A percentile compares a stretch with the other conserved stretches of the same genome.
These are phyloP conservation scores for Brienomyrus longianalis DNA, from an alignment of 2,113 vertebrate genomes.

Conservation along the genomic window DNA sequence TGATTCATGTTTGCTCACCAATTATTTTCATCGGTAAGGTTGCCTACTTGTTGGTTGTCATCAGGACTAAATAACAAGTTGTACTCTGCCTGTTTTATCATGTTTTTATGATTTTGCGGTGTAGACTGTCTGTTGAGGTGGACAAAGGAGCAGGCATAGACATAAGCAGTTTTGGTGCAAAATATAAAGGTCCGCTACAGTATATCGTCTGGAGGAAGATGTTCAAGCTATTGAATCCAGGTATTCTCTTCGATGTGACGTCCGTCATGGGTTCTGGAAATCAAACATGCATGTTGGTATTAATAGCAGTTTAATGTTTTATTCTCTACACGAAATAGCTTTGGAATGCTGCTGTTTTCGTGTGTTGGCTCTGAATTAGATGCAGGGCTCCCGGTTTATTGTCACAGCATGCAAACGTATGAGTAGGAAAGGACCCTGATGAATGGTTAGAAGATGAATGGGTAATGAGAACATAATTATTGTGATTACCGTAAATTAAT, in stretches of 20 bases:
- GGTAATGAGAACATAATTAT: neutral
- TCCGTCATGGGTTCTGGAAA: neutral
- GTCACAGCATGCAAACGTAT: neutral
- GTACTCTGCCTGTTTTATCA: neutral
- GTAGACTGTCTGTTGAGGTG: constrained; percentile 39
- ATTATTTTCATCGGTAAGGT: neutral
- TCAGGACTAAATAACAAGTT: neutral
- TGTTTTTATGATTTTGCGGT: neutral
- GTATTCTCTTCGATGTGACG: constrained; percentile 46
- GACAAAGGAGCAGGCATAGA: constrained; percentile 45
- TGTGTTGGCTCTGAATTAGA: neutral
- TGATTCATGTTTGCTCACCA: neutral
- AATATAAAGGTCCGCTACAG: constrained; percentile 64
- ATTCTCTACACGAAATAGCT: neutral
- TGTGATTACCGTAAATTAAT: neutral
- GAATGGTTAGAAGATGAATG: neutral
- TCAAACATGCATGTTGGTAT: neutral
- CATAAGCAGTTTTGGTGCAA: constrained; percentile 51
- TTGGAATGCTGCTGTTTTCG: neutral
- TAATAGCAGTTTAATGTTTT: neutral
- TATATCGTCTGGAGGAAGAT: constrained; percentile 74
- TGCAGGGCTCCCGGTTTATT: neutral
- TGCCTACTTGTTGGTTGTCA: neutral
- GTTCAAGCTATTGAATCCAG: constrained; percentile 62
- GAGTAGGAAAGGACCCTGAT: neutral